Base-by-base conservation (phyloP, 2,113 vertebrate species). In the Cyanoliseus patagonus region DNA sequence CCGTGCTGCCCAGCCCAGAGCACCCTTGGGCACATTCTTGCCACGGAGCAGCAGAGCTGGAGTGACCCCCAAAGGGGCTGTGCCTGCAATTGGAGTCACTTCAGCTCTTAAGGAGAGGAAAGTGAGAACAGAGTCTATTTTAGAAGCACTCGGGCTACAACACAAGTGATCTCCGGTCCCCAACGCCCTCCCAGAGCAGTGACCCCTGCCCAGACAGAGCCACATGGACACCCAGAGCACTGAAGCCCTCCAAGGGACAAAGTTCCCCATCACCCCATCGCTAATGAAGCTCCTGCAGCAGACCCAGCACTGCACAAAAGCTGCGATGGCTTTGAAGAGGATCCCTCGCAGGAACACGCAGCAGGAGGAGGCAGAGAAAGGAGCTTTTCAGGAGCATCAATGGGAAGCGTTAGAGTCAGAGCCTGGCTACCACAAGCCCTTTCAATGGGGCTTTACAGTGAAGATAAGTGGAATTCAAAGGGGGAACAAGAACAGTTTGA, bases 361-460 rank as follows among this genome's bases (percentile, higher is more conserved):
- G 86, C 89, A 0, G 82, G 86, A 85, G 79, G 20, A 35, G 67
- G 92, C 75, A 88, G 82, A 94, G 85, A 96, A 94, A 91, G 79
- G 61, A 92, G 88, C 92, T 94, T 94, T 95, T 93, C 83, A 92
- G 86, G 92, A 68, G 79, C 95, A 82, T 94, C 95, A 93, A 92
- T 74, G 88, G 47, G 39, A 81, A 86, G 67, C 8, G 11, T 52
- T 57, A 0, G 42, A 94, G 88, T 79, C 92, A 93, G 95, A 95
- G 61, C 83, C 74, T 4, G 0, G 77, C 86, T 13, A 62, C 68
- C 83, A 62, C 10, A 9, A 89, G 83, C 66, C 39, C 78, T 90
- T 96, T 93, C 90, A 90, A 22, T 42, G 52, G 52, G 69, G 80
- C 94, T 96, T 83, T 79, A 64, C 77, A 92, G 77, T 7, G n/a